phyloP scores from a whole-genome alignment of 2,113 vertebrate species.

The Rhinoderma darwinii region DNA sequence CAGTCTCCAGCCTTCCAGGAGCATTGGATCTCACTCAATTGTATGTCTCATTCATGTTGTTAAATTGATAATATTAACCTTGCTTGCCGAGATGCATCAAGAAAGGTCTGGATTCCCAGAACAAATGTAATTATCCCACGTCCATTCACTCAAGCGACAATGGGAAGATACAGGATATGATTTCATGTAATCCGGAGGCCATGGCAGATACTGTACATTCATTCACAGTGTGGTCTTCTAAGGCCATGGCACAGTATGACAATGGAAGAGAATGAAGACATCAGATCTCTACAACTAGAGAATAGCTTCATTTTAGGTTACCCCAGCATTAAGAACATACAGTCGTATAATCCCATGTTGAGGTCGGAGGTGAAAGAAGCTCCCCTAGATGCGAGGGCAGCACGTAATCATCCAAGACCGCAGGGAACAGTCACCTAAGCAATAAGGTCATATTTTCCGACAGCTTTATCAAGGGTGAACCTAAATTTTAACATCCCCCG shows the following conservation, averaged over 20 bases:
- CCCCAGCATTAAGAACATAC: too few species aligned
- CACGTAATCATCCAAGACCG: background rate
- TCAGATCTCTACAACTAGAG: background rate
- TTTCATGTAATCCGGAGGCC: constrained; percentile 65
- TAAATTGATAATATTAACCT: constrained; percentile 65
- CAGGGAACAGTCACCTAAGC: background rate
- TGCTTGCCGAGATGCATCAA: constrained; percentile 61
- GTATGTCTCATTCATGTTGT: constrained; percentile 62
- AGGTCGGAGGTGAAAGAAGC: too few species aligned
- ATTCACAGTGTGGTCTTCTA: constrained; percentile 9
- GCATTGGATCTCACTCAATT: constrained; percentile 56
- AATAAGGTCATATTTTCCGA: background rate
- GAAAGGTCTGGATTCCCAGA: constrained; percentile 62
- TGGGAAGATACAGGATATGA: constrained; percentile 60
- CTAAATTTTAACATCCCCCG: too few species aligned
- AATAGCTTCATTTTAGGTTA: too few species aligned
- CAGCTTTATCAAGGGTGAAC: background rate
- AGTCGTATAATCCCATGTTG: too few species aligned
- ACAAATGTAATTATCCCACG: constrained; percentile 65
- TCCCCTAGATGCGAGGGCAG: too few species aligned
- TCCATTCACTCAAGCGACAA: constrained; percentile 62
- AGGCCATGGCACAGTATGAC: background rate
- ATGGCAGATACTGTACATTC: constrained; percentile 10
- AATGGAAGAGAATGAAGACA: background rate
- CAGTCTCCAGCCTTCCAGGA: constrained; percentile 62